Base-by-base conservation (phyloP, 2,888 invertebrate species). In the Cheiracanthium punctorium region DNA sequence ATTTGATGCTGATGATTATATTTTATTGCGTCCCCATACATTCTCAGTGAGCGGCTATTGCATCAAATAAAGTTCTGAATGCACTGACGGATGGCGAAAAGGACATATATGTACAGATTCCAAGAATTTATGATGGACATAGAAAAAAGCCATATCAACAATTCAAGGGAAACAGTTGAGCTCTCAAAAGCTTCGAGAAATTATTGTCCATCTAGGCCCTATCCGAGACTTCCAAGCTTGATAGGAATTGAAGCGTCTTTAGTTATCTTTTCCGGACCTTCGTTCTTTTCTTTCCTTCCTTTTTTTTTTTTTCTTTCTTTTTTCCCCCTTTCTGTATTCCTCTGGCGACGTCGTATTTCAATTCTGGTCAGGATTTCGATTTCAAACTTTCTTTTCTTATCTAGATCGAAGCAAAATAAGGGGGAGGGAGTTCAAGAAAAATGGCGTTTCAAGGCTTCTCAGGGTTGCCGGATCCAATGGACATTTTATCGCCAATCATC, bases 351-450 rank as follows among this genome's bases (percentile, higher is more conserved):
- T 86, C 85, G 75, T 86, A 75, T 86, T 86, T 86, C 85, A 86
- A 86, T 86, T 86, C 85, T 80, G 80, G 80, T 86, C 85, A 80
- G 80, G 85, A 86, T 86, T 80, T 80, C 80, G 80, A 80, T 86
- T 86, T 80, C 79, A 80, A 84, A 84, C 72, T 84, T 84, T 82
- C 82, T 76, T 82, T 58, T 72, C 73, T 79, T 84, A 77, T 77
- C 77, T 74, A 32, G 77, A 82, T 82, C 71, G 70, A 75, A 81
- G 74, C 80, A 82, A 71, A 75, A 75, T 29, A 71, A 41, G 69
- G 48, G 69, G 67, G 33, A 32, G 71, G 30, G 70, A 17, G 74
- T 14, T 32, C 32, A 64, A 65, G 43, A 58, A 71, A 73, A 71
- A 58, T 58, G 64, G 48, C 64, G 33, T 71, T 71, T 52, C 37